Percentiles rank a stretch among this genome's conserved stretches.
Conservation (phyloP, 2,113 vertebrate genomes). For the Paramormyrops kingsleyae region DNA sequence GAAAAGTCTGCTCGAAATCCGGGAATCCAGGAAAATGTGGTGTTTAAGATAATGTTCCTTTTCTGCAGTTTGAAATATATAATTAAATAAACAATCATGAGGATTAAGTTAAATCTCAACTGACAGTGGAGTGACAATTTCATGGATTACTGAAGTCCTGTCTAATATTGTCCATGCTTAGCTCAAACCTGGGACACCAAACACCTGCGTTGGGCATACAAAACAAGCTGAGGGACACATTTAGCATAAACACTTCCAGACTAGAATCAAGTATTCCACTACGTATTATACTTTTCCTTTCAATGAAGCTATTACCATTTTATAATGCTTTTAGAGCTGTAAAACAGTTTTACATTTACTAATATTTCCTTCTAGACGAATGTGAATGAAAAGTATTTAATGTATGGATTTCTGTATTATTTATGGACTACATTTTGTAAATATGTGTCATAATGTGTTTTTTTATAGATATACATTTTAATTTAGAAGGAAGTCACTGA, state of each 20-base stretch:
- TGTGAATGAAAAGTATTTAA: neutral
- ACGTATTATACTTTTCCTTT: neutral
- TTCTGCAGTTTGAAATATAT: neutral
- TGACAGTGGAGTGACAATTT: slow-evolving; percentile 11
- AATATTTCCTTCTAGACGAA: neutral
- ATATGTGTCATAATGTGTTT: neutral
- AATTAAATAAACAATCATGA: neutral
- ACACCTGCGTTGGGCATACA: neutral
- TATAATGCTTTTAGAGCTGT: neutral
- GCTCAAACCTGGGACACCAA: neutral
- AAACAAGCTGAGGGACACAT: slow-evolving; percentile 5
- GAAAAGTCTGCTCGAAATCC: neutral
- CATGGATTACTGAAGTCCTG: neutral
- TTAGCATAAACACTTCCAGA: neutral
- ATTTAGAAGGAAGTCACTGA: neutral
- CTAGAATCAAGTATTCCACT: neutral
- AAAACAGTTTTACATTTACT: neutral
- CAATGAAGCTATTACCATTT: neutral
- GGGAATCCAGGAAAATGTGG: neutral
- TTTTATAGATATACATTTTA: neutral
- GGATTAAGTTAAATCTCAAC: slow-evolving; percentile 15
- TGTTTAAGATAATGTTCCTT: neutral
- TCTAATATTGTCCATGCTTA: neutral
- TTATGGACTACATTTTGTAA: neutral
- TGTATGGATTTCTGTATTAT: slow-evolving; percentile 1